These are phyloP conservation scores for Orthosia gracilis DNA, from an alignment of 2,888 invertebrate species.

Conservation along the genomic window DNA sequence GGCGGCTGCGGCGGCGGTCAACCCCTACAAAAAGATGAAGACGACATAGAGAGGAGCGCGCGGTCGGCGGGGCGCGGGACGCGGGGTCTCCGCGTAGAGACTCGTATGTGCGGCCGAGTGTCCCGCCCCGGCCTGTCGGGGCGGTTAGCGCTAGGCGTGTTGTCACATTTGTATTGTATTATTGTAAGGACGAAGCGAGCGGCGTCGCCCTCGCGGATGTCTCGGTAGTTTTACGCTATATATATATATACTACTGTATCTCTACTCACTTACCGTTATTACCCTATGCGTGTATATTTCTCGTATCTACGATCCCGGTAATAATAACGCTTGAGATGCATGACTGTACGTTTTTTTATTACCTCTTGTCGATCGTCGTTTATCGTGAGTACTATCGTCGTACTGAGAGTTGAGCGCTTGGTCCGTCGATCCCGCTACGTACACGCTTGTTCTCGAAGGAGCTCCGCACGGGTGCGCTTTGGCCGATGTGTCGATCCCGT, in stretches of 20 bases:
- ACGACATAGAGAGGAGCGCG: constrained; percentile 92
- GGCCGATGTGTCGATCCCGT: constrained; percentile 88
- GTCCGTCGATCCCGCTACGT: constrained; percentile 90
- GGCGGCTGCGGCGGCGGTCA: constrained; percentile 90
- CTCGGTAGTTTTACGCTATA: constrained; percentile 90
- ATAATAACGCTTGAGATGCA: constrained; percentile 97
- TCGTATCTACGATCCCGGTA: constrained; percentile 94
- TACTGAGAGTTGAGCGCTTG: constrained; percentile 90
- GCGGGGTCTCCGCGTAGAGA: constrained; percentile 90
- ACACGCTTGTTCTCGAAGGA: constrained; percentile 90
- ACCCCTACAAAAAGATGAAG: constrained; percentile 98
- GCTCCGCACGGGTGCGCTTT: constrained; percentile 89
- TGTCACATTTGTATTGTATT: constrained; percentile 91
- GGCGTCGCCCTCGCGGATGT: constrained; percentile 87
- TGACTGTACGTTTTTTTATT: constrained; percentile 95
- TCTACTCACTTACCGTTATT: constrained; percentile 89
- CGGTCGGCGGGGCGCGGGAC: constrained; percentile 87
- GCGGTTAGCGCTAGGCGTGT: constrained; percentile 89
- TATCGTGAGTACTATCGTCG: constrained; percentile 87
- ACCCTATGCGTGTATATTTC: constrained; percentile 91
- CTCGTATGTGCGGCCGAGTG: constrained; percentile 87
- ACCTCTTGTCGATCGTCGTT: constrained; percentile 90
- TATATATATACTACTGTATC: constrained; percentile 86
- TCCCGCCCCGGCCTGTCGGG: constrained; percentile 88
- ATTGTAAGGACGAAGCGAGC: constrained; percentile 89